These are phyloP conservation scores for Troides aeacus DNA, from an alignment of 2,888 invertebrate species.

Conservation along the genomic window DNA sequence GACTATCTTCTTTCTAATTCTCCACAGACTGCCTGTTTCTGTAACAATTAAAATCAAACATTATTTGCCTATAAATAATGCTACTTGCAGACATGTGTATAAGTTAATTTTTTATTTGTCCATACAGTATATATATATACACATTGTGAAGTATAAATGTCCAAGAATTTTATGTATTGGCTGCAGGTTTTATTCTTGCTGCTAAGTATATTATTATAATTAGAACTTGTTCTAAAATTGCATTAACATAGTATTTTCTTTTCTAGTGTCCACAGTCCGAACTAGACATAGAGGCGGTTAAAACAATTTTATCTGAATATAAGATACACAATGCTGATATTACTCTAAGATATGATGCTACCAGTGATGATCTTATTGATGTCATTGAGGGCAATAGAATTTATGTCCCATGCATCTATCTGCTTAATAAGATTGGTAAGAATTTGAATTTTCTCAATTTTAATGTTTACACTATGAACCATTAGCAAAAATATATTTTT, in stretches of 20 bases:
- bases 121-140: too few species aligned
- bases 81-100: too few species aligned
- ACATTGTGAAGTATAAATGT: too few species aligned
- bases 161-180: too few species aligned
- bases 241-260: constrained; percentile 20
- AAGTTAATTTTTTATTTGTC: too few species aligned
- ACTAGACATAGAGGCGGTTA: constrained; percentile 96
- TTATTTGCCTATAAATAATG: too few species aligned
- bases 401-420: constrained; percentile 98
- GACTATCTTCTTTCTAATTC: too few species aligned
- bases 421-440: constrained; percentile 97
- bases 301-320: constrained; percentile 97
- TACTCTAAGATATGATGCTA: constrained; percentile 95
- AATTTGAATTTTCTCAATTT: constrained; percentile 13
- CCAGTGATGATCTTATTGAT: constrained; percentile 98
- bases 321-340: constrained; percentile 99
- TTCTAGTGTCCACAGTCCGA: constrained; percentile 91
- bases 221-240: not conserved
- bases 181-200: too few species aligned
- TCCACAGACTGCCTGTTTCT: too few species aligned
- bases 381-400: constrained; percentile 99
- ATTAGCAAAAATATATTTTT: too few species aligned
- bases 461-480: not conserved
- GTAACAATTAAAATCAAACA: too few species aligned
- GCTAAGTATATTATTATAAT: too few species aligned